A percentile compares a stretch with the other conserved stretches of the same genome.
These are phyloP conservation scores for Brachylomia viminalis DNA, from an alignment of 2,888 invertebrate species.

Conservation along the genomic window DNA sequence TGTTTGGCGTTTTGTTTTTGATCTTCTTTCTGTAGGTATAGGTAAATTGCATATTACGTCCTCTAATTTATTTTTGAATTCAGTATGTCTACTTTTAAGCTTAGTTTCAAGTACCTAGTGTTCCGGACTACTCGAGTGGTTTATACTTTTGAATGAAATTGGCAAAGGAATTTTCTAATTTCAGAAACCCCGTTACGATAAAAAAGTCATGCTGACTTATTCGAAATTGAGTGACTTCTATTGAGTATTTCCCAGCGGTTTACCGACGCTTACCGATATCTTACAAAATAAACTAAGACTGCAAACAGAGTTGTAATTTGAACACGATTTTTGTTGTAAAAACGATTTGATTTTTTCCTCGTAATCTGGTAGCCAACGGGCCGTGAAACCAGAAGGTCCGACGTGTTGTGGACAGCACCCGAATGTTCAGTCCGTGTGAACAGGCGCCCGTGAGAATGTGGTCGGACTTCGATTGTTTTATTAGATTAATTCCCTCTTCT, in stretches of 20 bases:
- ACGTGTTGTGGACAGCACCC: conserved; percentile 79
- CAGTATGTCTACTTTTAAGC: background rate
- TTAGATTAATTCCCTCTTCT: conserved; percentile 51
- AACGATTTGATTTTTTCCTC: conserved; percentile 68
- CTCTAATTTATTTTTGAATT: background rate
- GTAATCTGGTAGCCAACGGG: conserved; percentile 79
- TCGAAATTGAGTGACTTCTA: conserved; percentile 58
- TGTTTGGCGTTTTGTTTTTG: conserved; percentile 9
- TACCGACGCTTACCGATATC: conserved; percentile 66
- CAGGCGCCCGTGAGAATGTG: conserved; percentile 84
- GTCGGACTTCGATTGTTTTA: conserved; percentile 73
- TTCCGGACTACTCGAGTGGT: background rate
- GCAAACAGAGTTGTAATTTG: conserved; percentile 68
- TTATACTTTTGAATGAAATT: conserved; percentile 33
- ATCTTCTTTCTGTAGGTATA: background rate
- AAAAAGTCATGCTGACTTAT: conserved; percentile 40
- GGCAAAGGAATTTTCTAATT: conserved; percentile 48
- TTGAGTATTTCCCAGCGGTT: conserved; percentile 71
- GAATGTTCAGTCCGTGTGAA: conserved; percentile 82
- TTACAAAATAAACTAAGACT: conserved; percentile 68
- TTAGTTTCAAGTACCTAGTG: conserved; percentile 2
- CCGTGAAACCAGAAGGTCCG: conserved; percentile 85
- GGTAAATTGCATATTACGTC: conserved; percentile 8
- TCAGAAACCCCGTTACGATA: conserved; percentile 57
- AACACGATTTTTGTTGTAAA: conserved; percentile 67